Evolutionary conservation across 2,888 invertebrate species (phyloP).

Genomic region (Oxytorus armatus): DNA sequence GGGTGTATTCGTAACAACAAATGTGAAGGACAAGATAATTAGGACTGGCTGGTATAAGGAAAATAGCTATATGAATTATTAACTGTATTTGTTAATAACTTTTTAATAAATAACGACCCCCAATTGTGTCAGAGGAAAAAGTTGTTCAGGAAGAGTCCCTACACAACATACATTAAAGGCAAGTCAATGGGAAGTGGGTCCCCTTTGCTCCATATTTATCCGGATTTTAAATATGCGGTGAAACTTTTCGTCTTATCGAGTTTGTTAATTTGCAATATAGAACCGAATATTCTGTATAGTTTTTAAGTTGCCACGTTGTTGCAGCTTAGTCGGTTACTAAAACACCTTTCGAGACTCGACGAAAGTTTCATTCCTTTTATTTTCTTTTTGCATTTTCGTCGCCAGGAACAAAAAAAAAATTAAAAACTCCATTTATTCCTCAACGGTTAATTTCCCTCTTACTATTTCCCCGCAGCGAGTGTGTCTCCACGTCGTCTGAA

Average conservation of each 20-base stretch:
- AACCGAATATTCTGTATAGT: slow-evolving; percentile 17
- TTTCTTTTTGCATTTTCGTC: slow-evolving; percentile 8
- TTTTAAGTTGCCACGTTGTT: background rate
- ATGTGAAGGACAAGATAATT: too few relatives aligned
- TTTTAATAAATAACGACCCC: too few relatives aligned
- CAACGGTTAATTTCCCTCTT: background rate
- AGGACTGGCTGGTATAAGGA: too few relatives aligned
- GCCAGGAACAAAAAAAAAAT: slow-evolving; percentile 14
- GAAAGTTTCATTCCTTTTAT: slow-evolving; percentile 30
- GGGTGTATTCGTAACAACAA: too few relatives aligned
- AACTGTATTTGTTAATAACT: too few relatives aligned
- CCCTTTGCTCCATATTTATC: too few relatives aligned
- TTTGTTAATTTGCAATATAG: slow-evolving; percentile 50
- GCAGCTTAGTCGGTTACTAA: slow-evolving; percentile 7
- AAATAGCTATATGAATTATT: too few relatives aligned
- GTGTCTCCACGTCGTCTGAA: slow-evolving; percentile 35
- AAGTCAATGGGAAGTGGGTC: too few relatives aligned
- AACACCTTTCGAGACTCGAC: slow-evolving; percentile 22
- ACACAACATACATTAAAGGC: too few relatives aligned
- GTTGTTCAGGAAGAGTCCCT: too few relatives aligned
- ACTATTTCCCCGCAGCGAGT: slow-evolving; percentile 36
- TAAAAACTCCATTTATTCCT: slow-evolving; percentile 7
- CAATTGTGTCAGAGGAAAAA: too few relatives aligned
- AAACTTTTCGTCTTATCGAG: slow-evolving; percentile 34
- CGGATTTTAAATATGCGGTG: too few relatives aligned